Conservation (phyloP, 2,113 vertebrate genomes). For the Sorex fumeus region DNA sequence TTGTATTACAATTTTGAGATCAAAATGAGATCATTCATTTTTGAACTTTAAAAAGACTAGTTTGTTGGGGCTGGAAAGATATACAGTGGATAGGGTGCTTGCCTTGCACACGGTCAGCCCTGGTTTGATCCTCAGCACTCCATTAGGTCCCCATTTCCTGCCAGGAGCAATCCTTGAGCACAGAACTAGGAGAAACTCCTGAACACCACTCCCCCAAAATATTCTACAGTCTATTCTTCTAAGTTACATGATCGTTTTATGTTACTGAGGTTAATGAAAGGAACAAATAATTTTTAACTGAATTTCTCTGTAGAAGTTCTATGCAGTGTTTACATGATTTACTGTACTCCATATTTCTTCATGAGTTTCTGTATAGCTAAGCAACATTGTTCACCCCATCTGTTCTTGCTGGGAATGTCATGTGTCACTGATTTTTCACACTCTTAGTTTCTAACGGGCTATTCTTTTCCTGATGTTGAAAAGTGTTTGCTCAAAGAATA, state of each 20-base stretch:
- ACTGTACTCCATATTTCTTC: not conserved
- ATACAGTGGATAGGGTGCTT: too few relatives aligned
- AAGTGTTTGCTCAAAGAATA: conserved; percentile 16
- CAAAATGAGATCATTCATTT: too few relatives aligned
- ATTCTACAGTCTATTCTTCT: conserved; percentile 18
- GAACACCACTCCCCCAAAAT: too few relatives aligned
- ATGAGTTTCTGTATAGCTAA: not conserved
- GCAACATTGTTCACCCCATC: conserved; percentile 28
- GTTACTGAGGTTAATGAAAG: not conserved
- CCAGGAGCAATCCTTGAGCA: too few relatives aligned
- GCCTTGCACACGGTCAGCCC: too few relatives aligned
- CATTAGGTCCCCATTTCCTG: too few relatives aligned
- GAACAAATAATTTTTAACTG: conserved; percentile 8
- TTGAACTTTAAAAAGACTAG: conserved; percentile 11
- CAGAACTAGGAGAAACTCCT: too few relatives aligned
- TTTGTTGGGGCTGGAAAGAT: too few relatives aligned
- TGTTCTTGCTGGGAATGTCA: conserved; percentile 36
- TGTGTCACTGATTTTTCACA: not conserved
- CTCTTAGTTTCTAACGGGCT: too few relatives aligned
- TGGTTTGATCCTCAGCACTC: too few relatives aligned
- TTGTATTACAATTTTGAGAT: not conserved
- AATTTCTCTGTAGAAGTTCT: conserved; percentile 26
- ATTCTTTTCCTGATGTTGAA: conserved; percentile 22
- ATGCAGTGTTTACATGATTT: not conserved
- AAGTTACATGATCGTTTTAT: not conserved